A percentile compares a stretch with the other conserved stretches of the same genome.
Conservation (phyloP, 2,888 invertebrate species). For the Steinernema carpocapsae region DNA sequence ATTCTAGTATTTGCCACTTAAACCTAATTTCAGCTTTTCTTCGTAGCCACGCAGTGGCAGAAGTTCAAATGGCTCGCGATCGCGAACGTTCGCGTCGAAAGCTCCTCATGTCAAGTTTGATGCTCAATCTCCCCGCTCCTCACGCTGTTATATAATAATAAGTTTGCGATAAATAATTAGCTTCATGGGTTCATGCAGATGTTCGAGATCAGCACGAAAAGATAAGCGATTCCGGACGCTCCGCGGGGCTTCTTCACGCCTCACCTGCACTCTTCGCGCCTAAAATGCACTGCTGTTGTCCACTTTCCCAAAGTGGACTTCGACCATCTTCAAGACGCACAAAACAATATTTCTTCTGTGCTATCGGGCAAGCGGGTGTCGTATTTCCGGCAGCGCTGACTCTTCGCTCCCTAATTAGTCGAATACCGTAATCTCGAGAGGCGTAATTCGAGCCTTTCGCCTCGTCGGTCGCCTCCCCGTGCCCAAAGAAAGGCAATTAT, state of each 20-base stretch:
- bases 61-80: conserved; percentile 64
- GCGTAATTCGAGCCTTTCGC: conserved; percentile 27
- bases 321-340: neutral
- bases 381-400: conserved; percentile 15
- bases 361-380: conserved; percentile 11
- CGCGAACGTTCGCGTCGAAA: conserved; percentile 48
- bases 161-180: conserved; percentile 23
- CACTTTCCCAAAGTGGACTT: neutral
- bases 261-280: conserved; percentile 5
- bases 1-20: conserved; percentile 28
- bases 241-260: conserved; percentile 1
- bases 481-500: conserved; percentile 32
- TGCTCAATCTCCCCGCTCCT: neutral
- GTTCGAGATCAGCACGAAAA: conserved; percentile 2
- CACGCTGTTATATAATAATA: neutral
- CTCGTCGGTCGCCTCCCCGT: conserved; percentile 8
- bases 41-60: conserved; percentile 63
- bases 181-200: neutral
- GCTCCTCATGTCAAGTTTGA: conserved; percentile 6
- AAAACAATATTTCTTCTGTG: conserved; percentile 7
- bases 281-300: too few relatives aligned
- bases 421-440: conserved; percentile 28
- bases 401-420: conserved; percentile 32
- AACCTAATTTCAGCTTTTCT: conserved; percentile 48
- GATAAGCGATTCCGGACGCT: conserved; percentile 14